Evolutionary conservation across 2,113 vertebrate genomes (phyloP).

Genomic region (Tragelaphus scriptus): DNA sequence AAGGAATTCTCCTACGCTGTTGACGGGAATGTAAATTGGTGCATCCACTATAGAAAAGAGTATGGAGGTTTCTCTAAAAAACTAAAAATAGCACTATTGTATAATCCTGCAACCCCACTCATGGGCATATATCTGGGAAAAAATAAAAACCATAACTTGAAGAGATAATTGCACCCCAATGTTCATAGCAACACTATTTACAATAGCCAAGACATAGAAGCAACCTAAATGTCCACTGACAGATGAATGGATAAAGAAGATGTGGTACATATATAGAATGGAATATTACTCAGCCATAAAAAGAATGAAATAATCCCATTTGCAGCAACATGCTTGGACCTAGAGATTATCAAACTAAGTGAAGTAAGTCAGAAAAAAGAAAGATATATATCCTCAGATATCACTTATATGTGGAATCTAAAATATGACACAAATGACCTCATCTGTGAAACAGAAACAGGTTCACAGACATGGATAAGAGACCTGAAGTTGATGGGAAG

Average conservation of each 20-base stretch:
- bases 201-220: background rate
- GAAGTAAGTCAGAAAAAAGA: background rate
- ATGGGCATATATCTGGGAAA: rapidly evolving
- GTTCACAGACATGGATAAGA: background rate
- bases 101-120: background rate
- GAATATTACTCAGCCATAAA: background rate
- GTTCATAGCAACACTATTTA: background rate
- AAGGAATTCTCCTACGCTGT: background rate
- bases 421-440: background rate
- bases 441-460: background rate
- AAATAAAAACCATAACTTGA: background rate
- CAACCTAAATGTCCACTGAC: background rate
- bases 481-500: background rate
- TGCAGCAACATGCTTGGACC: background rate
- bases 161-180: background rate
- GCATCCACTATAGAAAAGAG: background rate
- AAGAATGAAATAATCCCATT: background rate
- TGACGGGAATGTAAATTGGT: background rate
- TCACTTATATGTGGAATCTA: background rate
- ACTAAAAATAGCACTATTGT: background rate
- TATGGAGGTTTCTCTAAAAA: background rate
- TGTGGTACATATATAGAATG: background rate
- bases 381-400: background rate
- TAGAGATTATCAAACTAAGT: background rate
- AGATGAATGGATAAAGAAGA: background rate